These are phyloP conservation scores for Pipistrellus nathusii DNA, from an alignment of 2,797 vertebrate genomes.

Conservation along the genomic window DNA sequence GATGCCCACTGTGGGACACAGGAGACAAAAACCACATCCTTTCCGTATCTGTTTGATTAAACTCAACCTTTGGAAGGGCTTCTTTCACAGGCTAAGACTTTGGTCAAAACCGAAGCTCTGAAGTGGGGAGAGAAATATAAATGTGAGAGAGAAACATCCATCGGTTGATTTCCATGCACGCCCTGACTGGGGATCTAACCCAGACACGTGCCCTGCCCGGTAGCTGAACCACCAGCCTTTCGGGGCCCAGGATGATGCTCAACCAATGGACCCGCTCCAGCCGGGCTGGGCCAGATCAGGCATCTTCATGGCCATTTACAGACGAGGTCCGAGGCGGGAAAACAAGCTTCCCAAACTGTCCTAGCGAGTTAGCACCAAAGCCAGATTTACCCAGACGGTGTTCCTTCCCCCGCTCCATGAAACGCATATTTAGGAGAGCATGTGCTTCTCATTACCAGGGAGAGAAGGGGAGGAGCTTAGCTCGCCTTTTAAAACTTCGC, in stretches of 20 bases:
- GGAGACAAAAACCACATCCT: neutral
- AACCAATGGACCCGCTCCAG: neutral
- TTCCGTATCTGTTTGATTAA: neutral
- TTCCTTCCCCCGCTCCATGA: constrained; percentile 6
- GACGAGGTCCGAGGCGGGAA: neutral
- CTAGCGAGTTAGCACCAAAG: neutral
- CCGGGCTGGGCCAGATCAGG: too few species aligned
- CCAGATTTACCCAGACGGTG: neutral
- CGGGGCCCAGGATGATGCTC: neutral
- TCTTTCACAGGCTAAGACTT: neutral
- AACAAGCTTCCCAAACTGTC: constrained; percentile 1
- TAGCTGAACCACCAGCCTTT: neutral
- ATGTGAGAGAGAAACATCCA: neutral
- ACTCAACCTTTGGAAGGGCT: neutral
- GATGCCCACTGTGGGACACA: neutral
- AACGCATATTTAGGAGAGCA: neutral
- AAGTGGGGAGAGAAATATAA: neutral
- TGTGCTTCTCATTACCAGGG: neutral
- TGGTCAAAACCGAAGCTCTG: neutral
- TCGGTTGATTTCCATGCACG: neutral
- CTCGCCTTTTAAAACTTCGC: constrained; percentile 54
- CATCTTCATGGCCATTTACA: neutral
- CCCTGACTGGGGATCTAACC: neutral
- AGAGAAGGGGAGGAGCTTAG: neutral
- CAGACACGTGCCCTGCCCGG: neutral